A percentile compares a stretch with the other conserved stretches of the same genome.
Conservation (phyloP, 2,888 invertebrate genomes). For the Melanostoma scalare region DNA sequence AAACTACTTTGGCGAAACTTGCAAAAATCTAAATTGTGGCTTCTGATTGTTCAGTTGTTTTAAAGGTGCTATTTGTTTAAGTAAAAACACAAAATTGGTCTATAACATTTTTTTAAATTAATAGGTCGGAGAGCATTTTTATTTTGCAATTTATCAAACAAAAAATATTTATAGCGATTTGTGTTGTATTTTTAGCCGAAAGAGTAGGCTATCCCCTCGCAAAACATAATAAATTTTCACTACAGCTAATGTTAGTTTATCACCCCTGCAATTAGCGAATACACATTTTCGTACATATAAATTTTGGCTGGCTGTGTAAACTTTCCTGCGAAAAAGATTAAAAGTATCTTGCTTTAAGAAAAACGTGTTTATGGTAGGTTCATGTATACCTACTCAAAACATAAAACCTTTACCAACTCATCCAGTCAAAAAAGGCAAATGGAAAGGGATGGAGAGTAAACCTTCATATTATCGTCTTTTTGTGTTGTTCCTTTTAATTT, state of each 20-base stretch:
- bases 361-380: slow-evolving; percentile 37
- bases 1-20: too few species aligned
- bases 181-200: too few species aligned
- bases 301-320: slow-evolving; percentile 28
- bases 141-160: too few species aligned
- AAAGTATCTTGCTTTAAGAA: slow-evolving; percentile 39
- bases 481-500: slow-evolving; percentile 68
- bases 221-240: slow-evolving; percentile 25
- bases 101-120: not conserved
- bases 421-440: slow-evolving; percentile 24
- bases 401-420: slow-evolving; percentile 49
- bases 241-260: slow-evolving; percentile 43
- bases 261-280: slow-evolving; percentile 39
- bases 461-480: slow-evolving; percentile 58
- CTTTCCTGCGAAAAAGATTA: slow-evolving; percentile 17
- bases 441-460: slow-evolving; percentile 28
- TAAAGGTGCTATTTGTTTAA: too few species aligned
- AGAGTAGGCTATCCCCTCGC: not conserved
- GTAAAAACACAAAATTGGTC: slow-evolving; percentile 6
- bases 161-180: too few species aligned
- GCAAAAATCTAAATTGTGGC: too few species aligned
- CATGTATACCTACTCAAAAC: slow-evolving; percentile 31
- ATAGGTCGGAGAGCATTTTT: too few species aligned
- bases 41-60: too few species aligned
- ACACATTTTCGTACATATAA: slow-evolving; percentile 38